Base-by-base conservation (phyloP, 2,797 vertebrate genomes). In the Craterocephalus amniculus region DNA sequence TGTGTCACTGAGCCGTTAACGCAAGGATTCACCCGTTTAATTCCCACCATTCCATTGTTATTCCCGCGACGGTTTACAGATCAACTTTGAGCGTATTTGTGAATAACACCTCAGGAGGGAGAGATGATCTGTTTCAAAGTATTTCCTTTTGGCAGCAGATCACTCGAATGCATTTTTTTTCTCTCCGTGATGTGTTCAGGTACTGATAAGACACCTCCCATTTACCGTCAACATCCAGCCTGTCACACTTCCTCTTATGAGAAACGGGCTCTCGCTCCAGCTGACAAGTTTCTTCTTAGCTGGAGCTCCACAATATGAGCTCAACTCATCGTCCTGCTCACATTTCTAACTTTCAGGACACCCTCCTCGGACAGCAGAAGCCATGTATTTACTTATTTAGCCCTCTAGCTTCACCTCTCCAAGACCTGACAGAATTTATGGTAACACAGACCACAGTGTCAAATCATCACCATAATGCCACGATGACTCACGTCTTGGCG, bases 171-270 rank as follows among this genome's bases (percentile, higher is more conserved):
- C 69, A 40, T 49, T 20, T 36, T 56, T 66, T 52, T 57, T 35
- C 36, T 16, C 4, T 43, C 22, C 36, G 14, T n/a, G 63, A 16
- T 61, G 24, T 32, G 26, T 68, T 54, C 84, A 83, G 86, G 83
- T 90, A 69, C 27, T 2, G 64, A 74, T 68, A 74, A 81, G 67
- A 76, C 59, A 8, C 75, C 83, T 20, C 83, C 81, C 78, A 63
- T 67, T 92, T 91, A 87, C 88, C 36, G 76, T 72, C 83, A 87
- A 2, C 22, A 70, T 75, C 64, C 58, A 72, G 74, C 60, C 35
- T 48, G 31, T 43, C 38, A 85, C 52, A 78, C 48, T 87, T 89
- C 89, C 89, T 89, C 55, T 75, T 90, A 78, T 81, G 38, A 83
- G 71, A 79, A 79, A 74, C 56, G 36, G 56, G 58, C 49, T 77